A percentile compares a stretch with the other conserved stretches of the same genome.
phyloP scores from a whole-genome alignment of 2,797 vertebrate genomes.

The Lagorchestes hirsutus region DNA sequence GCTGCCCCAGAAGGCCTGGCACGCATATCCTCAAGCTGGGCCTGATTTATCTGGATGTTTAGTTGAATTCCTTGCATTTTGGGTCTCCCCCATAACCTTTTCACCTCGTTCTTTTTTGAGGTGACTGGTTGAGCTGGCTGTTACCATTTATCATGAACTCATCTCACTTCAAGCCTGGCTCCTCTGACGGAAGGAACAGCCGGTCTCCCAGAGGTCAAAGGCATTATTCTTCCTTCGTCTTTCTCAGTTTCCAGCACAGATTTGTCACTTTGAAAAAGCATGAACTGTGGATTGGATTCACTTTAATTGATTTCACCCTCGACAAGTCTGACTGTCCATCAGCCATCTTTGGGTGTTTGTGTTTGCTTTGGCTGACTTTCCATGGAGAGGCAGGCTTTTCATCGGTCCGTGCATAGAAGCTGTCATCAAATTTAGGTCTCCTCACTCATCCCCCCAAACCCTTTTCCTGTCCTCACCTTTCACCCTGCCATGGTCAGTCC shows the following conservation, averaged over 20 bases:
- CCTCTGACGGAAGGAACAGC: conserved; percentile 87
- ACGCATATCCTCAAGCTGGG: conserved; percentile 68
- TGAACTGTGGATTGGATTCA: conserved; percentile 97
- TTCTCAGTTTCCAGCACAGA: conserved; percentile 91
- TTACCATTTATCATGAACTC: conserved; percentile 88
- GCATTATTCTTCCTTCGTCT: conserved; percentile 87
- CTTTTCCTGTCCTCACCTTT: neutral
- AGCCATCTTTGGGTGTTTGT: conserved; percentile 77
- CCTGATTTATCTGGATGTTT: conserved; percentile 88
- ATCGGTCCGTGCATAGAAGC: conserved; percentile 75
- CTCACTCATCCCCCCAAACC: conserved; percentile 13
- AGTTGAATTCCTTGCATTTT: conserved; percentile 88
- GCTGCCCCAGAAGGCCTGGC: conserved; percentile 70
- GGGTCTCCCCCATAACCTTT: conserved; percentile 88
- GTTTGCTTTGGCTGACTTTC: conserved; percentile 78
- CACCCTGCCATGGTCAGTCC: conserved; percentile 14
- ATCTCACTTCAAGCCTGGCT: conserved; percentile 85
- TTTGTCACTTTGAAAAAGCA: conserved; percentile 95
- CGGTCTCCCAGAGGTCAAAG: conserved; percentile 88
- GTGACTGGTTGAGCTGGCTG: conserved; percentile 87
- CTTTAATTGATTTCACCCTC: conserved; percentile 96
- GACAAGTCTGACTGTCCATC: conserved; percentile 89
- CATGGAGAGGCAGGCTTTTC: conserved; percentile 76
- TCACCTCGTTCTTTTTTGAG: conserved; percentile 86
- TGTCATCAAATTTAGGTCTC: conserved; percentile 77